Base-by-base conservation (phyloP, 92 coral and sea anemone species). In the Ricordea florida region DNA sequence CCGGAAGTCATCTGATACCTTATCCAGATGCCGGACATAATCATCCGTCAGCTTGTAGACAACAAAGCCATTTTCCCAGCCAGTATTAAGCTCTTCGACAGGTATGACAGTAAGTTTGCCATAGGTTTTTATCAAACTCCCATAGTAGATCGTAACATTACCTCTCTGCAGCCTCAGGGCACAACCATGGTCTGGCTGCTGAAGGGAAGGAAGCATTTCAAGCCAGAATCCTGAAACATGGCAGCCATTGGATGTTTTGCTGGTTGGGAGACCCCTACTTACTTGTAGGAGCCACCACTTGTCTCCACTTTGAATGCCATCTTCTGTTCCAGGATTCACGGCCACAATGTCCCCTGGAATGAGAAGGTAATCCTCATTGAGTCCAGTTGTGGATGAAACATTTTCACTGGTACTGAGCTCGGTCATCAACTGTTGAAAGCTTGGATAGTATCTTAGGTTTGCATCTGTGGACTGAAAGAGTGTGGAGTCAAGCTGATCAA, bases 341-440 rank as follows among this genome's bases (percentile, higher is more conserved):
- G 65, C 86, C 10, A 70, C 85, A 46, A 79, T 79, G 31, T 79
- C 85, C 0, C 85, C 85, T 11, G 85, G 69, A 50, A 79, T 15
- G 58, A 80, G 42, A 20, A 6, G 18, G 55, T 69, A 72, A 34
- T 50, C 65, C 36, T 72, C 38, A 43, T 62, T 50, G 4, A 36
- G 42, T 6, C 57, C 81, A 51, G 38, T 43, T 20, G 65, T 31
- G 35, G 55, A 5, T 6, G 26, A 28, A 43, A 4, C 69, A 16
- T 40, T 11, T 7, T 73, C 58, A 17, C 29, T 53, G 35, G 23
- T 37, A 36, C 34, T 53, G 32, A 69, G 41, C 42, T 69, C 79
- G 15, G 48, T 60, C 78, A 80, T 80, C 43, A 80, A 30, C 32
- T 70, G 62, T 17, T 57, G 62, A 24, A 79, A 80, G 23, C 77